These are phyloP conservation scores for Lithophane semibrunnea DNA, from an alignment of 2,888 invertebrate species.

Conservation along the genomic window DNA sequence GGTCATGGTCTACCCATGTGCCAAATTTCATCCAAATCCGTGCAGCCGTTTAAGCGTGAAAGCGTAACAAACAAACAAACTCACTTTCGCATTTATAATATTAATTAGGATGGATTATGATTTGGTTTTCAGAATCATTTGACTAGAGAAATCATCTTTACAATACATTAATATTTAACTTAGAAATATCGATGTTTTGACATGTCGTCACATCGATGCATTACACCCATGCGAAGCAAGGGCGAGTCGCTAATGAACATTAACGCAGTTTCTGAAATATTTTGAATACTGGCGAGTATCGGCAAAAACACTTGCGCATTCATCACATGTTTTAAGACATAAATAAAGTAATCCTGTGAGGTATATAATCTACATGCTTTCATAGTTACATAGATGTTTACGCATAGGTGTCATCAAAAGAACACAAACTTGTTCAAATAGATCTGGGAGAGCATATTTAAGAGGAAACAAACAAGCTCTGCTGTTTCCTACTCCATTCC, in stretches of 20 bases:
- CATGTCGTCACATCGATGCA: neutral
- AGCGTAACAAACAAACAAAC: too few relatives aligned
- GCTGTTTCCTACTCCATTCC: neutral
- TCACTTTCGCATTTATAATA: too few relatives aligned
- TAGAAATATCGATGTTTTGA: slow-evolving; percentile 4
- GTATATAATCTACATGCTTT: slow-evolving; percentile 27
- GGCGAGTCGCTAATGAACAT: neutral
- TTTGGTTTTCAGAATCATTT: slow-evolving; percentile 8
- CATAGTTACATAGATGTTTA: slow-evolving; percentile 40
- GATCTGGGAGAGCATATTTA: neutral
- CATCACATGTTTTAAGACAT: neutral
- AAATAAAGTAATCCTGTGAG: neutral
- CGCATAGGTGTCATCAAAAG: neutral
- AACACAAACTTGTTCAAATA: neutral
- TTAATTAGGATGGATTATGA: neutral
- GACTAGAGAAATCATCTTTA: neutral
- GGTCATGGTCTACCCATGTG: too few relatives aligned
- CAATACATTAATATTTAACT: neutral
- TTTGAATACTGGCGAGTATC: neutral
- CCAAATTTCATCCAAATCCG: too few relatives aligned
- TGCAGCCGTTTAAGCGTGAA: too few relatives aligned
- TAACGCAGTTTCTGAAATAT: slow-evolving; percentile 4
- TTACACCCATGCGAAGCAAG: neutral
- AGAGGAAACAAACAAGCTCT: neutral
- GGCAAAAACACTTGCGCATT: neutral